Evolutionary conservation across 2,113 vertebrate genomes (phyloP), one percentile per base, ranked within the genome.

Genomic region (Cichladusa arquata): DNA sequence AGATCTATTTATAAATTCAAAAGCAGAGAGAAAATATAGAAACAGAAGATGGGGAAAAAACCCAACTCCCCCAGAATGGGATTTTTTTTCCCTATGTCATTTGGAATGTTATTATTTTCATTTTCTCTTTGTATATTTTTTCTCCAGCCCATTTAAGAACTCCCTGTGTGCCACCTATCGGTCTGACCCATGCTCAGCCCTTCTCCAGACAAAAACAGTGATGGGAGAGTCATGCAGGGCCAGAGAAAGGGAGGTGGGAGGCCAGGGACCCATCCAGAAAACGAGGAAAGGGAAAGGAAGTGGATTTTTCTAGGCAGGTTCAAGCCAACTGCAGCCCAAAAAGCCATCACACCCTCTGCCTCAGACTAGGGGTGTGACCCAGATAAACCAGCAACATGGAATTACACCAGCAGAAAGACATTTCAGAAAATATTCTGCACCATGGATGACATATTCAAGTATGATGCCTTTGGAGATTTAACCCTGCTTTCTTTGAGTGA

Each of bases 391-490:
- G 57, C 61, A 76, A 76, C 33, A 20, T 4, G 28, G 60, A 93
- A 88, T 97, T 95, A 96, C 89, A 90, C 56, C 91, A 85, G 91
- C 26, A 96, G 57, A 90, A 93, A 97, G 76, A 60, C 86, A 87
- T 87, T 92, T 90, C 19, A 88, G 69, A 95, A 96, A 96, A 92
- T 85, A 95, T 83, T 95, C 78, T 60, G 82, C 76, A 36, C 51
- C 36, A 86, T 12, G 57, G 85, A 92, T 96, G 79, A 95, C 84
- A 92, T 92, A 90, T 62, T 85, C 84, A 87, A 80, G 64, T 64
- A 95, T 60, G 81, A 64, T 74, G 53, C 53, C 94, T 94, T 97
- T 90, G 79, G 94, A 96, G 94, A 93, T 85, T 97, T 92, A 95
- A 91, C 92, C 95, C 78, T 83, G 87, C 84, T 71, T 96, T 90